phyloP scores from a whole-genome alignment of 2,113 vertebrate species.

The Labeo rohita region DNA sequence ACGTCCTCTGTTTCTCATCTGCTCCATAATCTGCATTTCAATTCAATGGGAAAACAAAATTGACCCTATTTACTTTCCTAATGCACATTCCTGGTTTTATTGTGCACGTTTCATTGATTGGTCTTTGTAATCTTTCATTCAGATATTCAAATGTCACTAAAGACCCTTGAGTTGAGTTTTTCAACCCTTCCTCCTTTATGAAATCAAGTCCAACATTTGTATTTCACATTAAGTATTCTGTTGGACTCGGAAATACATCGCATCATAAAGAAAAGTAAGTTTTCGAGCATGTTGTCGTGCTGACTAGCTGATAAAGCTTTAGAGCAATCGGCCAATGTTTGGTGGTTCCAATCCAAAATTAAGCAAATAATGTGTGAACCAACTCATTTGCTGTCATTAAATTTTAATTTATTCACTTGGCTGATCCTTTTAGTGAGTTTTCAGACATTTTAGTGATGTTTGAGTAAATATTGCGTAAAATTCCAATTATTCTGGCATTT shows the following conservation, averaged over 20 bases:
- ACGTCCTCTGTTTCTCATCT: not conserved
- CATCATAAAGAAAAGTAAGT: not conserved
- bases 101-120: not conserved
- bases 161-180: not conserved
- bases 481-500: no score
- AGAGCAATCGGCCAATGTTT: conserved; percentile 1
- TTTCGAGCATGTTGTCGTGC: not conserved
- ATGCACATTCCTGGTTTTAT: not conserved
- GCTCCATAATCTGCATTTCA: not conserved
- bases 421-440: not conserved
- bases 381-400: not conserved
- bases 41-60: not conserved
- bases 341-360: not conserved
- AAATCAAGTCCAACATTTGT: not conserved
- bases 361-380: not conserved
- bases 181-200: not conserved
- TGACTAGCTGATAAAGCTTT: not conserved
- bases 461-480: no score
- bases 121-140: not conserved
- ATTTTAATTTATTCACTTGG: not conserved
- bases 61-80: conserved; percentile 1
- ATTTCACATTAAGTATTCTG: not conserved
- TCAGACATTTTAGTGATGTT: not conserved
- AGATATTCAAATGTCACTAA: not conserved
- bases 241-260: not conserved